Base-by-base conservation (phyloP, 2,113 vertebrate species). In the Equus quagga region DNA sequence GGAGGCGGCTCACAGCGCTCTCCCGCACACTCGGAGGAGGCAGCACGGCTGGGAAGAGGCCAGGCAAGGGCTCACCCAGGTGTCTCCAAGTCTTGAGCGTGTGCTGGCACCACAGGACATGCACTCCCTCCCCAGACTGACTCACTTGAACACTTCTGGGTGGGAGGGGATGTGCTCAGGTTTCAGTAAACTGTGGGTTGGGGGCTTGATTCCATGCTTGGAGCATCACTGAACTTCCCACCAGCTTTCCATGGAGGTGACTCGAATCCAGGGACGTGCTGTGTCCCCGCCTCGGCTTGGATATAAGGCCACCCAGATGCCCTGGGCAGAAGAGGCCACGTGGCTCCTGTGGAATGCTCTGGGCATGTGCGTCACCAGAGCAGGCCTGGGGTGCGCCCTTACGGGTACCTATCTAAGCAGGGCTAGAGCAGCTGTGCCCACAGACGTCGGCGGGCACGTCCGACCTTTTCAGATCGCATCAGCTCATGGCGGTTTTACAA, bases 1-100 rank as follows among this genome's bases (percentile, higher is more conserved):
- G 2, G 14, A 1, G 33, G 28, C 5, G 31, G 9, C 3, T 0
- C 1, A 1, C 51, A 54, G 46, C 14, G 0, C 17, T 2, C 3
- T 5, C 36, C 18, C 7, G 15, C 23, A 8, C 4, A 0, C 14
- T 2, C 41, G 0, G 49, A 41, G 36, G n/a, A 18, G 51, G 31
- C 15, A 58, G 19, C 12, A 1, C 2, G 7, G 19, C 56, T 1
- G 2, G 5, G 0, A 8, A 8, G 44, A 2, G 14, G 46, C 36
- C 2, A 33, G 26, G 18, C 67, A 12, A 6, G 44, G 21, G 2
- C 2, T n/a, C 46, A 1, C 0, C 70, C 49, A 10, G 5, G 15
- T 51, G 5, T 8, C 28, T 36, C 67, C 51, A 6, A 41, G 4
- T 44, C 36, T 1, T 36, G 76, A 21, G 18, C 24, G 15, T 1